Evolutionary conservation across 2,797 vertebrate genomes (phyloP), one percentile per base, ranked within the genome.

Genomic region (Mus spretus): DNA sequence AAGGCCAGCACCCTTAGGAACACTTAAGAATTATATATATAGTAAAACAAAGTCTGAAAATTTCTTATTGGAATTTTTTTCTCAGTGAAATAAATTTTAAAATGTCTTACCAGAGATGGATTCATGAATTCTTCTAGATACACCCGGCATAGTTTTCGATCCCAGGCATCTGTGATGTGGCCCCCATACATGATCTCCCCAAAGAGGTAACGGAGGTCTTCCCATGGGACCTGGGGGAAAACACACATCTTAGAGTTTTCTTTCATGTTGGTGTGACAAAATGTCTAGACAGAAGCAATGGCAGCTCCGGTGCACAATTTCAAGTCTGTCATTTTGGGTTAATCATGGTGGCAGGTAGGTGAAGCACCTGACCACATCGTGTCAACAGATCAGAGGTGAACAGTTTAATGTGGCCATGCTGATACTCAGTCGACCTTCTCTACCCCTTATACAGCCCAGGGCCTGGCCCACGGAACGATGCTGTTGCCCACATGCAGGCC

Each of bases 181-280:
- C 99, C 99, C 65, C 99, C 97, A 11, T 99, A 99, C 98, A 99
- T 99, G 96, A 99, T 99, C 97, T 99, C 99, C 83, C 99, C 98
- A 81, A 99, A 99, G 82, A 99, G 98, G 95, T 99, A 99, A 89
- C 98, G 97, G 94, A 99, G 96, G 95, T 99, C 99, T 98, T 99
- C 99, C 99, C 98, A 98, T 0, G 99, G 99, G 90, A 99, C 98
- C 99, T 99, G 44, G 55, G 28, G 81, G 1, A 0, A 13, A 8
- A 57, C n/a, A 72, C 40, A 44, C 0, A 0, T 37, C 22, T 72
- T 40, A 37, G 8, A 72, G 34, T 87, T 72, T 87, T 50, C 34
- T 55, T 72, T 70, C 20, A 22, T 37, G 47, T 50, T 67, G 31
- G 11, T 53, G 47, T 22, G 50, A 57, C 50, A 55, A 15, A 85